Base-by-base conservation (phyloP, 2,888 invertebrate species). In the Agrenia bidenticulata region DNA sequence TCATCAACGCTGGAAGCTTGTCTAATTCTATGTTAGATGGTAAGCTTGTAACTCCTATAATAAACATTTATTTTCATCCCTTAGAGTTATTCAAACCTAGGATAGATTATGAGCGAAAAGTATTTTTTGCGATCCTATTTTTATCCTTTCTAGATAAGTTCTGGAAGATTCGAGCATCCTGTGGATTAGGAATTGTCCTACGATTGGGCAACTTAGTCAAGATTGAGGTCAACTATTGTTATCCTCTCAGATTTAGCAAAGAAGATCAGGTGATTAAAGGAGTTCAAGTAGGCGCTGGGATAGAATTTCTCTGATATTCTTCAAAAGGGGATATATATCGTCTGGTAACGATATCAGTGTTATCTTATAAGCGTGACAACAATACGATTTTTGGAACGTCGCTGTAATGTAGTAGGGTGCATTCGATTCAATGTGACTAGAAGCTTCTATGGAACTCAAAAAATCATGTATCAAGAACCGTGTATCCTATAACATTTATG, bases 221-320 rank as follows among this genome's bases (percentile, higher is more conserved):
- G 63, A 84, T 98, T 61, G 98, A 99, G 84, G 85, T 99, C 60
- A 98, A 97, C 84, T 94, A 97, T 82, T 90, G 92, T 80, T 81
- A 90, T 77, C 97, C 97, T 49, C 77, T 90, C 61, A 81, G 82
- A 55, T 85, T 85, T 69, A 83, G 84, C 73, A 80, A 83, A 66
- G 86, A 84, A 15, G 94, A 94, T 81, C 82, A 80, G 75, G 75
- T 84, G 61, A 82, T 85, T 59, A 85, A 85, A 69, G 91, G 91
- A 50, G 84, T 93, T 77, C 92, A 93, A 81, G 87, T 93, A 78
- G 94, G 93, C 39, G 85, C 93, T 74, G 92, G 92, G 32, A 85
- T 90, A 59, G 86, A 89, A 77, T 92, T 92, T 81, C 83, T 92
- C 74, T 91, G 78, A 84, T 70, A 51, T n/a, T n/a, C n/a, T n/a